Conservation (phyloP, 2,113 vertebrate species). For the Hemibagrus wyckioides region DNA sequence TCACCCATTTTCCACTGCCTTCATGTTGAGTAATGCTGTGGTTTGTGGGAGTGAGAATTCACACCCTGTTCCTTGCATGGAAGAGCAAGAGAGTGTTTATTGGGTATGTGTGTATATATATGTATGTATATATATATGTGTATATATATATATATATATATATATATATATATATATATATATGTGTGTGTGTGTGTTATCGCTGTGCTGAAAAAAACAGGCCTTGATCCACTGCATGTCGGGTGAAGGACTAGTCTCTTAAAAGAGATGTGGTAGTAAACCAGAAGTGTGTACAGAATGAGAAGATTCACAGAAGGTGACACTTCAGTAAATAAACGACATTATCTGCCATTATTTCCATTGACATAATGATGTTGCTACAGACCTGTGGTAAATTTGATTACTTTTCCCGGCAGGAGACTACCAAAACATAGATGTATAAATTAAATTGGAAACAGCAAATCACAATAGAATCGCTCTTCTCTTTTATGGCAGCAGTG, state of each 20-base stretch:
- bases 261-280: neutral
- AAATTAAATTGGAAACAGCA: neutral
- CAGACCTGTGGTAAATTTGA: neutral
- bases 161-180: no score
- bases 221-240: slow-evolving; percentile 28
- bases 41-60: slow-evolving; percentile 60
- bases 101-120: neutral
- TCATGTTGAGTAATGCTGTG: slow-evolving; percentile 54
- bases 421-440: no score
- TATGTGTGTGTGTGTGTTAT: neutral
- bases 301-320: neutral
- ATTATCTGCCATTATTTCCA: neutral
- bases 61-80: slow-evolving; percentile 58
- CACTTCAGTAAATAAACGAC: neutral
- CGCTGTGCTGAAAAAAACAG: neutral
- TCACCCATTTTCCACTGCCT: slow-evolving; percentile 66
- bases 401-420: neutral
- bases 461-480: neutral
- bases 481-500: neutral
- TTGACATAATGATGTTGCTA: neutral
- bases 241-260: neutral
- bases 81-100: slow-evolving; percentile 36
- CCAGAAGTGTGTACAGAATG: slow-evolving; percentile 2
- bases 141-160: no score
- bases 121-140: neutral